These are phyloP conservation scores for Heliconius aoede DNA, from an alignment of 2,888 invertebrate species.

Conservation along the genomic window DNA sequence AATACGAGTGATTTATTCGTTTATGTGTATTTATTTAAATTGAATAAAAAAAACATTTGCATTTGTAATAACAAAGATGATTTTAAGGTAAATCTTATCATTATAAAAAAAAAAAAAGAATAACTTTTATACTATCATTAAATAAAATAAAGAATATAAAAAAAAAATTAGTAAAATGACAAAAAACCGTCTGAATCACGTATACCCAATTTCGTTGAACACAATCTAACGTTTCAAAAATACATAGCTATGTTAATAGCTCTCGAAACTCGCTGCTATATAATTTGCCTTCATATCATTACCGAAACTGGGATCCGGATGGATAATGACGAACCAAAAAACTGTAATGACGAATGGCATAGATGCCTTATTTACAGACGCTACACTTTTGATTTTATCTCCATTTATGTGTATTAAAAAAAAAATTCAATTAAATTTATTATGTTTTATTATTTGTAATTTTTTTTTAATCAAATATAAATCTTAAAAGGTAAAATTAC, in stretches of 20 bases:
- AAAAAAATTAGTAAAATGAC: constrained; percentile 13
- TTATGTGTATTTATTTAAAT: background rate
- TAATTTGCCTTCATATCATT: constrained; percentile 81
- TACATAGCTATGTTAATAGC: constrained; percentile 75
- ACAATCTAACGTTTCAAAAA: constrained; percentile 43
- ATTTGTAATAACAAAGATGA: background rate
- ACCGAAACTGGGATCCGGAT: constrained; percentile 63
- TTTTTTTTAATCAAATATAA: no score
- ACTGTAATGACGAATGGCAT: constrained; percentile 52
- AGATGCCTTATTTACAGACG: constrained; percentile 50
- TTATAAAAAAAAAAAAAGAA: background rate
- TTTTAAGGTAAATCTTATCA: background rate
- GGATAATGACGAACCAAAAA: constrained; percentile 70
- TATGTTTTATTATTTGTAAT: no score
- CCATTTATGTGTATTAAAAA: constrained; percentile 2
- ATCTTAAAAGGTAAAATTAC: no score
- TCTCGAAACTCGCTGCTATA: constrained; percentile 65
- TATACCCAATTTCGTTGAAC: constrained; percentile 41
- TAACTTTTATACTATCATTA: background rate
- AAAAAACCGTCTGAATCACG: constrained; percentile 37
- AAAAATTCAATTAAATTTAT: no score
- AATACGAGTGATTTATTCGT: background rate
- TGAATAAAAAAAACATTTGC: background rate
- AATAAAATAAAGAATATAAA: background rate
- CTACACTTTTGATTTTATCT: constrained; percentile 31